These are phyloP conservation scores for Heteropelma amictum DNA, from an alignment of 2,888 invertebrate genomes.

Conservation along the genomic window DNA sequence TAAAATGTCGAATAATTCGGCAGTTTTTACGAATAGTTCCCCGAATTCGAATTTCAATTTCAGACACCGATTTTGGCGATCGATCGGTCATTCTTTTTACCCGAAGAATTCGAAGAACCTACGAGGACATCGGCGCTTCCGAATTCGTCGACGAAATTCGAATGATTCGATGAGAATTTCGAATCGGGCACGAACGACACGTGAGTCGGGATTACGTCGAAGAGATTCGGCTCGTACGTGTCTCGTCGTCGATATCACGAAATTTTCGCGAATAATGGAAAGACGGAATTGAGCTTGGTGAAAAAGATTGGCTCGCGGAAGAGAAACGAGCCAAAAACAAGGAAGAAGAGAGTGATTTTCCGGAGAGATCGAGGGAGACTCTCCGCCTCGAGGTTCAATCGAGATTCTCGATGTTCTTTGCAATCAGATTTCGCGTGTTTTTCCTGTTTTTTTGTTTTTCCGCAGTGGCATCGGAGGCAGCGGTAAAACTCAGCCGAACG, in stretches of 20 bases:
- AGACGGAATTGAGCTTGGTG: conserved; percentile 27
- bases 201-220: neutral
- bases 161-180: no score
- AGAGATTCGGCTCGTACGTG: no score
- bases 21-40: no score
- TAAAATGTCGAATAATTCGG: no score
- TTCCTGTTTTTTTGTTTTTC: conserved; percentile 34
- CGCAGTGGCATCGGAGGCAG: conserved; percentile 55
- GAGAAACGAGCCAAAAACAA: conserved; percentile 17
- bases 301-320: neutral
- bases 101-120: no score
- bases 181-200: no score
- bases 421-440: conserved; percentile 69
- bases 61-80: no score
- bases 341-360: conserved; percentile 59
- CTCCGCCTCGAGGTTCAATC: conserved; percentile 62
- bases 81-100: no score
- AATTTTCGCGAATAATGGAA: conserved; percentile 29
- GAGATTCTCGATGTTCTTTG: conserved; percentile 70
- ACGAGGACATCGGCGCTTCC: no score
- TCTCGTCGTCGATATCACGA: neutral
- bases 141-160: neutral
- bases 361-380: conserved; percentile 33
- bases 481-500: conserved; percentile 58
- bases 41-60: no score